A percentile compares a stretch with the other conserved stretches of the same genome.
phyloP scores from a whole-genome alignment of 1,140 invertebrate genomes.

The Sycophila sp. region DNA sequence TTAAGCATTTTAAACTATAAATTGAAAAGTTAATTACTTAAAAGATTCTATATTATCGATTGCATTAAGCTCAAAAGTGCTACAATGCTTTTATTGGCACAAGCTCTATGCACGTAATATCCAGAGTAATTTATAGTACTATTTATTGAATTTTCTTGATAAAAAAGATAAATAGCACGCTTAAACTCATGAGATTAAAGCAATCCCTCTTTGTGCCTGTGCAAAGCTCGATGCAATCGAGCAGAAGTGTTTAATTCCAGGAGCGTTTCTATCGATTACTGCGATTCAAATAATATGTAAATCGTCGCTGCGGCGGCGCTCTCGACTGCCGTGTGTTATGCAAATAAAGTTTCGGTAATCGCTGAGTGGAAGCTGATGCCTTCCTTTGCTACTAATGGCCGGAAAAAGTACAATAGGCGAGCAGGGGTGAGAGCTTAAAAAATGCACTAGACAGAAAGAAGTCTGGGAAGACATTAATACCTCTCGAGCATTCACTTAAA shows the following conservation, averaged over 20 bases:
- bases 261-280: slow-evolving; percentile 64
- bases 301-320: background rate
- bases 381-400: slow-evolving; percentile 61
- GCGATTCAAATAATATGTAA: slow-evolving; percentile 61
- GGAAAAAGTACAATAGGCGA: slow-evolving; percentile 49
- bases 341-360: slow-evolving; percentile 65
- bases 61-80: too few relatives aligned
- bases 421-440: background rate
- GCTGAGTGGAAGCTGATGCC: slow-evolving; percentile 67
- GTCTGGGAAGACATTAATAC: slow-evolving; percentile 29
- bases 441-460: slow-evolving; percentile 11
- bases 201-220: background rate
- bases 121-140: too few relatives aligned
- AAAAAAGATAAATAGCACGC: too few relatives aligned
- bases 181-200: background rate
- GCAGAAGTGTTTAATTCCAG: slow-evolving; percentile 51
- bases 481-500: background rate
- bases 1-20: too few relatives aligned
- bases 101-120: too few relatives aligned
- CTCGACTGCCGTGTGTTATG: slow-evolving; percentile 62
- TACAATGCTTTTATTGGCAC: too few relatives aligned
- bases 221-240: slow-evolving; percentile 16
- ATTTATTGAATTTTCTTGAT: too few relatives aligned
- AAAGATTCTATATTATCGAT: too few relatives aligned
- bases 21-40: too few relatives aligned